Conservation (phyloP, 2,797 vertebrate species). For the Onychomys leucogaster region DNA sequence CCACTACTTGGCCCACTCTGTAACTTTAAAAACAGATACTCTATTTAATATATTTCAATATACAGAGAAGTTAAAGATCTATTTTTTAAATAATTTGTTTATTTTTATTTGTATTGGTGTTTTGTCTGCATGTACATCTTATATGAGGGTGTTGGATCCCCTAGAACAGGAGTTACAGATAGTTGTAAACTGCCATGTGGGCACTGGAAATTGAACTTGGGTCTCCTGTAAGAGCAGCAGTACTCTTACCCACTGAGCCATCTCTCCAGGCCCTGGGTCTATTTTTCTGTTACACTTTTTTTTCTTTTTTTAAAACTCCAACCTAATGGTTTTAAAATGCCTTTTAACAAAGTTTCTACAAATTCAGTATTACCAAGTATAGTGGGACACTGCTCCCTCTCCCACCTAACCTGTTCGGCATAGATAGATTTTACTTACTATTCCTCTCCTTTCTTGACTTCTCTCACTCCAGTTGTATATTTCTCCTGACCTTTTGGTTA, state of each 20-base stretch:
- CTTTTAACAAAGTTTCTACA: background rate
- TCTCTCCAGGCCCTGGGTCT: background rate
- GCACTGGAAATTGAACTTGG: background rate
- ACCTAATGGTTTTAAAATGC: background rate
- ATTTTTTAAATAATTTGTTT: background rate
- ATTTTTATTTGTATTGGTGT: background rate
- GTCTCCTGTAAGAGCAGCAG: background rate
- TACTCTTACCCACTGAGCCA: background rate
- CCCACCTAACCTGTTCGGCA: background rate
- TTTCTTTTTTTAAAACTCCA: background rate
- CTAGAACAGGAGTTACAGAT: background rate
- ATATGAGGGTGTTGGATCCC: background rate
- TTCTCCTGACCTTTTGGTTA: background rate
- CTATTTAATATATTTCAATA: background rate
- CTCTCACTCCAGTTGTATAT: background rate
- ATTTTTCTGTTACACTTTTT: background rate
- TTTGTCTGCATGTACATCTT: background rate
- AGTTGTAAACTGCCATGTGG: background rate
- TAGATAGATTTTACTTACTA: background rate
- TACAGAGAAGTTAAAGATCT: slow-evolving; percentile 25
- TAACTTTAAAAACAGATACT: background rate
- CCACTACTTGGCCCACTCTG: background rate
- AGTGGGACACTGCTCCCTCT: background rate
- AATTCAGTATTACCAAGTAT: background rate
- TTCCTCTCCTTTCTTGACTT: background rate